Evolutionary conservation across 2,888 invertebrate species (phyloP).

Genomic region (Saturnia pavonia): DNA sequence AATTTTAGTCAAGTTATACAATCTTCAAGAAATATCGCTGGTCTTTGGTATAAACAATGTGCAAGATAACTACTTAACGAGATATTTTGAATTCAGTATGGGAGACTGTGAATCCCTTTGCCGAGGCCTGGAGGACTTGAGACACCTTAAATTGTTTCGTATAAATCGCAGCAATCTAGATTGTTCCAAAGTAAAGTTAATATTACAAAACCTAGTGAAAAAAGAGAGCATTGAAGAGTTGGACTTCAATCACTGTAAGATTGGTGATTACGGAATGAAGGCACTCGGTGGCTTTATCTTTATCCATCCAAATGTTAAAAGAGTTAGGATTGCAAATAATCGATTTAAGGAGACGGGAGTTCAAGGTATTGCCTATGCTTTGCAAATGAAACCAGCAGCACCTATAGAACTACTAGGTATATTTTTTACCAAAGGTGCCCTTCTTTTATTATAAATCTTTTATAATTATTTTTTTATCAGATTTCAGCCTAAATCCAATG

Average conservation of each 20-base stretch:
- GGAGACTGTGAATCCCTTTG: slow-evolving; percentile 83
- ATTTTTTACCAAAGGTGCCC: neutral
- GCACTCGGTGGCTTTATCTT: slow-evolving; percentile 82
- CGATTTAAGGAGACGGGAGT: slow-evolving; percentile 78
- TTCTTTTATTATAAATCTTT: neutral
- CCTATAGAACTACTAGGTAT: slow-evolving; percentile 71
- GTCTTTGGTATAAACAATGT: slow-evolving; percentile 72
- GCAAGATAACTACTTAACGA: slow-evolving; percentile 77
- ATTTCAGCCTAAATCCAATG: slow-evolving; percentile 84
- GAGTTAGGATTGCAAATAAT: slow-evolving; percentile 80
- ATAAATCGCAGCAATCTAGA: slow-evolving; percentile 83
- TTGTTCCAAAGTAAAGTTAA: slow-evolving; percentile 80
- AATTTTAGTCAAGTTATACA: slow-evolving; percentile 75
- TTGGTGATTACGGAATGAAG: slow-evolving; percentile 83
- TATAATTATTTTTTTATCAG: slow-evolving; percentile 37
- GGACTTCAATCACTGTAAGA: slow-evolving; percentile 85
- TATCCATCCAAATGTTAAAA: slow-evolving; percentile 70
- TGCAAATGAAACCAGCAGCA: slow-evolving; percentile 75
- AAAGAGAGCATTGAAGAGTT: slow-evolving; percentile 80
- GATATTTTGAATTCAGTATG: slow-evolving; percentile 83
- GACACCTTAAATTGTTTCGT: slow-evolving; percentile 73
- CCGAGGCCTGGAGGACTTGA: slow-evolving; percentile 70
- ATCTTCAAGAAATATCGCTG: slow-evolving; percentile 76
- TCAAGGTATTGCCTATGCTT: slow-evolving; percentile 77
- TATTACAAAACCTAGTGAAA: slow-evolving; percentile 78